Percentiles rank a stretch among this genome's conserved stretches.
phyloP scores from a whole-genome alignment of 1,140 invertebrate species.

The Nasonia vitripennis region DNA sequence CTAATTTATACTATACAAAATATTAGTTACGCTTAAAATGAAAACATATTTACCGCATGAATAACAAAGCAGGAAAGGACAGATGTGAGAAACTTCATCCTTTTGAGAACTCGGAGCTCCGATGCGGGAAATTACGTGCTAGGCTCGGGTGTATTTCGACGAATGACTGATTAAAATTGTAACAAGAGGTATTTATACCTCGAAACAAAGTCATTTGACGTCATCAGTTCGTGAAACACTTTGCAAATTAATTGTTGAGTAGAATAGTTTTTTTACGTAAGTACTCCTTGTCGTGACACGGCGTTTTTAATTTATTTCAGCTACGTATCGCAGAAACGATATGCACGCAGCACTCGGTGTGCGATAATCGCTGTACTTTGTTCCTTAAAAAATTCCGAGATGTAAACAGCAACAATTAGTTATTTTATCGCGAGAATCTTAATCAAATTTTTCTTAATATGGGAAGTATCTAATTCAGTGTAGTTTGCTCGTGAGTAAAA shows the following conservation, averaged over 20 bases:
- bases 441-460: slow-evolving; percentile 31
- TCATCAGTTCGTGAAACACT: slow-evolving; percentile 8
- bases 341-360: neutral
- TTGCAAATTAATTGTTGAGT: slow-evolving; percentile 8
- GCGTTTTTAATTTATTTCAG: slow-evolving; percentile 33
- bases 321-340: neutral
- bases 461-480: slow-evolving; percentile 11
- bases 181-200: slow-evolving; percentile 42
- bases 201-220: slow-evolving; percentile 4
- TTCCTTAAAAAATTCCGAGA: slow-evolving; percentile 9
- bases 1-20: neutral
- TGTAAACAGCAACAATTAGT: slow-evolving; percentile 30
- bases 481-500: neutral
- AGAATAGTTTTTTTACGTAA: neutral
- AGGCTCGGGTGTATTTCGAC: slow-evolving; percentile 27
- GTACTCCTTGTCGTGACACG: neutral
- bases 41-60: slow-evolving; percentile 2
- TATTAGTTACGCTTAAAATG: neutral
- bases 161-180: slow-evolving; percentile 49
- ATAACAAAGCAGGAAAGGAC: slow-evolving; percentile 1
- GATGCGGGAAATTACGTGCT: neutral
- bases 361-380: neutral
- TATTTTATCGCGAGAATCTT: neutral
- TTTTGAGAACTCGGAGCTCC: slow-evolving; percentile 12
- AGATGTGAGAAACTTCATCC: slow-evolving; percentile 33